Evolutionary conservation across 1,140 invertebrate species (phyloP), one percentile per base, ranked within the genome.

Genomic region (Armadillidium nasatum): DNA sequence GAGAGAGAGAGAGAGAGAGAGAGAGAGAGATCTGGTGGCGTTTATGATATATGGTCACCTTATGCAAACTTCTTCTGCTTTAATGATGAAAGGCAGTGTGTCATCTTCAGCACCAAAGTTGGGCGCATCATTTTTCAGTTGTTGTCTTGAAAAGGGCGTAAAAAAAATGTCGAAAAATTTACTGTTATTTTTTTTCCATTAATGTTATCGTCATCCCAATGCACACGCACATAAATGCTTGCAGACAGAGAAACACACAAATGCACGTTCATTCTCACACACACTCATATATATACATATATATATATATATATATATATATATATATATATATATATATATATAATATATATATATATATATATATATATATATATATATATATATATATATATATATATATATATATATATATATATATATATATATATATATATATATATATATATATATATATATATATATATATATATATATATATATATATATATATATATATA

Each of bases 271-370:
- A 33, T n/a, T n/a, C n/a, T n/a, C 33, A 33, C 33, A 33, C 33
- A 33, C 33, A 33, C 33, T 3, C 33, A 33, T 6, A 33, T 6
- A 33, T 6, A 33, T 6, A 33, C 33, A 33, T 6, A 33, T 6
- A 33, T 6, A 33, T 6, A 33, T 6, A 33, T 6, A 33, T 6
- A 33, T 7, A 60, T 60, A 60, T 21, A 60, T 60, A 60, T 60
- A 60, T 60, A 60, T 60, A 60, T 60, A 60, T 60, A 60, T 60
- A 60, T 60, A 60, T 60, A 60, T 60, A 60, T 60, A 60, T 60
- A 60, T 60, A 60, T 60, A 60, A 33, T 6, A 33, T 6, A 33
- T 6, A 33, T 7, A 60, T 60, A 60, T 21, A 60, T 60, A 60
- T 60, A 60, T 60, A 60, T 60, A 60, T 60, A 60, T 60, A 60